Conservation (phyloP, 2,113 vertebrate species). For the Pogonocichla stellata region DNA sequence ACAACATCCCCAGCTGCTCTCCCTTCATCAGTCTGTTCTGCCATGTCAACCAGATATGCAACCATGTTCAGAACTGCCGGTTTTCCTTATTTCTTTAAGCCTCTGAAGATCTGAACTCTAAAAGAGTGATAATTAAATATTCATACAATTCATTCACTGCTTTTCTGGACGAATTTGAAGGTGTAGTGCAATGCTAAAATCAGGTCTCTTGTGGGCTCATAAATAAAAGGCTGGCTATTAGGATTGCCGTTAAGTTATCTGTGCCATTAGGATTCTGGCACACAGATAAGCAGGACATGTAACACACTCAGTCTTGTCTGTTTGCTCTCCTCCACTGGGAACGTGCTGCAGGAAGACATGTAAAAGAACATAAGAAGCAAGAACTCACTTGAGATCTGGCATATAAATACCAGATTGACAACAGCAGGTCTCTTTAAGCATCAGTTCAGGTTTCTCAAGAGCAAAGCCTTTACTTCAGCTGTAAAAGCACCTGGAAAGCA, state of each 20-base stretch:
- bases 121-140: neutral
- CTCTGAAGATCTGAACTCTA: neutral
- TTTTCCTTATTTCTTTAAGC: neutral
- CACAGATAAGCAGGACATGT: accelerated
- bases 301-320: neutral
- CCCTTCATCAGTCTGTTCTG: neutral
- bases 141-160: neutral
- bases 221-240: neutral
- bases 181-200: neutral
- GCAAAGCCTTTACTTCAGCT: neutral
- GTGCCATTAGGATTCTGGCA: neutral
- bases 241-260: neutral
- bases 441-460: neutral
- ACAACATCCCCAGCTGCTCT: neutral
- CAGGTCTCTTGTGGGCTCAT: neutral
- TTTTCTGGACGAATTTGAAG: neutral
- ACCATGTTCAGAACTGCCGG: neutral
- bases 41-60: neutral
- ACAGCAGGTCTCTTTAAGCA: neutral
- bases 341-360: neutral
- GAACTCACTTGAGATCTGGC: neutral
- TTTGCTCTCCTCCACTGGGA: neutral
- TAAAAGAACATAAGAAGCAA: neutral
- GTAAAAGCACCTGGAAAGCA: neutral
- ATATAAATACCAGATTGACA: neutral